These are phyloP conservation scores for Sweltsa coloradensis DNA, from an alignment of 1,140 invertebrate genomes.

Conservation along the genomic window DNA sequence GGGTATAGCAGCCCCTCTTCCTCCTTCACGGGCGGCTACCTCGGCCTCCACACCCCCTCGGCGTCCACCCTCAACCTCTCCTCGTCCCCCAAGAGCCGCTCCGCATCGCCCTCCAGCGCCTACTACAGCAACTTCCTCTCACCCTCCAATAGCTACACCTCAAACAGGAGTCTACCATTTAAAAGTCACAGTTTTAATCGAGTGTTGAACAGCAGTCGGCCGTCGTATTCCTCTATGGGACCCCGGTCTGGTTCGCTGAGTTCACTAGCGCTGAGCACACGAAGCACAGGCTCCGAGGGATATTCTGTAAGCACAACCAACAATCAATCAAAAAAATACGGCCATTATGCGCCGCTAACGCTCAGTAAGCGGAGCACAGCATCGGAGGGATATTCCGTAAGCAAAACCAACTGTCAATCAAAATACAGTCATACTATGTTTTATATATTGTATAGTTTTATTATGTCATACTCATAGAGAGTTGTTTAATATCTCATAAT, in stretches of 20 bases:
- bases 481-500: too few species aligned
- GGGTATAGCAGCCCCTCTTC: background rate
- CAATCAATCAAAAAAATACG: background rate
- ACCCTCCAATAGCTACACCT: background rate
- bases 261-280: slow-evolving; percentile 22
- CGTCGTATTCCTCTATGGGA: slow-evolving; percentile 2
- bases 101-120: too few species aligned
- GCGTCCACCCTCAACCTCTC: slow-evolving; percentile 29
- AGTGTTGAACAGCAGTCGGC: background rate
- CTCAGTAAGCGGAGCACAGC: too few species aligned
- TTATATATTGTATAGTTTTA: too few species aligned
- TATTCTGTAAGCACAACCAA: slow-evolving; percentile 44
- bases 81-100: slow-evolving; percentile 11
- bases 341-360: background rate
- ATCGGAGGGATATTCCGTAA: too few species aligned
- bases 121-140: slow-evolving; percentile 1
- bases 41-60: slow-evolving; percentile 36
- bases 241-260: slow-evolving; percentile 12
- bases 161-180: background rate
- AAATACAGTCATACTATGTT: too few species aligned
- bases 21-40: slow-evolving; percentile 31
- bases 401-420: too few species aligned
- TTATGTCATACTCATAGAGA: too few species aligned
- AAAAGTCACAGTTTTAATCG: slow-evolving; percentile 7
- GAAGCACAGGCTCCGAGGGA: slow-evolving; percentile 46